Base-by-base conservation (phyloP, 2,797 vertebrate species). In the Aldrovandia affinis region DNA sequence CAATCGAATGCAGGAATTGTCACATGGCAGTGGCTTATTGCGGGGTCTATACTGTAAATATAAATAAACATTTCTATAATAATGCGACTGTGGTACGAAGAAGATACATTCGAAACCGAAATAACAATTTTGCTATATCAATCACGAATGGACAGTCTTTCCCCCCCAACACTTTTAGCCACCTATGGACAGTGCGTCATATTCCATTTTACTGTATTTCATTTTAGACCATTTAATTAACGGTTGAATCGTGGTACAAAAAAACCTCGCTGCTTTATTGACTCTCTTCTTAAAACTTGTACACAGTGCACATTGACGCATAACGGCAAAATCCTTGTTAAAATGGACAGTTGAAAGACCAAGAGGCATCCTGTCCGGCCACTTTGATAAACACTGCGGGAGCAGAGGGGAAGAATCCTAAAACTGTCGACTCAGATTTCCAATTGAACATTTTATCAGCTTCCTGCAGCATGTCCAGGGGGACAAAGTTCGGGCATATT, bases 401-500 rank as follows among this genome's bases (percentile, higher is more conserved):
- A 70, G 54, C 82, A 81, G 80, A 83, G 89, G 87, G 91, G 87
- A 83, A 85, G 84, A 91, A 88, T 86, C 85, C 85, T 89, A 85
- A 92, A 92, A 90, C 20, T 87, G 92, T 88, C 44, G 90, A 92
- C 89, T 93, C 92, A 92, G 91, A 85, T 89, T 89, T 92, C 80
- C 88, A 87, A 87, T 77, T 86, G 82, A 83, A 80, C 84, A 79
- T 80, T 33, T 87, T 89, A 78, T 82, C 85, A 88, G 85, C 86
- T 86, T 88, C 86, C 89, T 92, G 88, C 88, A 89, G 88, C 57
- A 47, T 57, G 77, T 80, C 82, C 73, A 82, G 59, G 80, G 68
- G 88, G 83, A 39, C 88, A 88, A 91, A 90, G 87, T 88, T 89
- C 88, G 89, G 86, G 83, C 80, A 84, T 54, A 54, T 65, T 82